phyloP scores from a whole-genome alignment of 2,888 invertebrate genomes.

The Alentia gelatinosa region DNA sequence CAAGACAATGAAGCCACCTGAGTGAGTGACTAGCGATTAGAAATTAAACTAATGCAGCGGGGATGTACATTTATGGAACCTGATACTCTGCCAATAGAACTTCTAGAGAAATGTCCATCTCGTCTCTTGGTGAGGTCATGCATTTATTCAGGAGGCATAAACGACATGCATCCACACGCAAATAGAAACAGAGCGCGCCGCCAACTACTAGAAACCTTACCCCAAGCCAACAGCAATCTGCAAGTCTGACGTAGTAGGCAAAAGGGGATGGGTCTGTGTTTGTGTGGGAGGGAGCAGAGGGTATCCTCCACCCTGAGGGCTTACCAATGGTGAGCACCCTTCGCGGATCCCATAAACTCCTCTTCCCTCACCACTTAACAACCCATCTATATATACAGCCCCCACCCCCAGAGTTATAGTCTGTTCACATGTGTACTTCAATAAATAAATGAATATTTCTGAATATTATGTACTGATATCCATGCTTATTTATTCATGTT shows the following conservation, averaged over 20 bases:
- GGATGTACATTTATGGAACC: constrained; percentile 22
- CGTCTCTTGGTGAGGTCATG: not conserved
- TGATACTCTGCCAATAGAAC: constrained; percentile 24
- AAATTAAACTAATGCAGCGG: constrained; percentile 48
- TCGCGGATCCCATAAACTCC: too few species aligned
- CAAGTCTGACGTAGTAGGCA: constrained; percentile 21
- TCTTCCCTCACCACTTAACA: too few species aligned
- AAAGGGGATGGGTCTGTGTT: not conserved
- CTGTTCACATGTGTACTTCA: too few species aligned
- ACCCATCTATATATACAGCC: too few species aligned
- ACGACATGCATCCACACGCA: constrained; percentile 46
- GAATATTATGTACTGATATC: too few species aligned
- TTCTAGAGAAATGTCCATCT: not conserved
- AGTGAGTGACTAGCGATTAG: constrained; percentile 16
- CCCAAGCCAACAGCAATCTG: constrained; percentile 22
- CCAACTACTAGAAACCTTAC: not conserved
- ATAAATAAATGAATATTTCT: too few species aligned
- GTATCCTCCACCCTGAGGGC: not conserved
- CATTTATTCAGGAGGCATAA: constrained; percentile 41
- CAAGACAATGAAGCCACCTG: constrained; percentile 20
- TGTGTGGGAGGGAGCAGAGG: not conserved
- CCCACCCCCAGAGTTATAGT: too few species aligned
- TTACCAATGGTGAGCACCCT: not conserved
- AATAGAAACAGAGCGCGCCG: constrained; percentile 42
- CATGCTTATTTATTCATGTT: too few species aligned